Base-by-base conservation (phyloP, 2,113 vertebrate genomes). In the Agapornis roseicollis region DNA sequence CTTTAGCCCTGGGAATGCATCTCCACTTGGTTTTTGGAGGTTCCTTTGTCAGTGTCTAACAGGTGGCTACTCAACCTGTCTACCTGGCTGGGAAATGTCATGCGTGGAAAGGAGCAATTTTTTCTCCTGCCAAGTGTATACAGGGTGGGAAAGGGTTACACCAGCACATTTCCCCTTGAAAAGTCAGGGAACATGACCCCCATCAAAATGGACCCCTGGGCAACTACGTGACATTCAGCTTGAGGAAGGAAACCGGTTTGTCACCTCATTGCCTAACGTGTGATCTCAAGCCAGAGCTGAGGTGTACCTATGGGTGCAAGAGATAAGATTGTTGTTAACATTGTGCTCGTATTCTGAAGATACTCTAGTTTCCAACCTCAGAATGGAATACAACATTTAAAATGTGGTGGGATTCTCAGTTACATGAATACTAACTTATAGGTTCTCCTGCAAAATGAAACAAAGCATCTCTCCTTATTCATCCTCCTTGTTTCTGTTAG, bases 161-260 rank as follows among this genome's bases (percentile, higher is more conserved):
- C 25, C 4, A 9, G 29, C 35, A 86, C 16, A n/a, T 14, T 53
- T 88, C 64, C 81, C 63, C 82, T 69, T 33, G 25, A 47, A 58
- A 93, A 85, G 60, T 25, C n/a, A 58, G 71, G n/a, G 58, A 41
- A 73, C 6, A 18, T 24, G 42, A 4, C 37, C 2, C 1, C 23
- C 68, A 49, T 63, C 58, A 39, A 42, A 79, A 37, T 0, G 0
- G 23, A 35, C 53, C 50, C 60, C 33, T 61, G 25, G 29, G 71
- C 77, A 39, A 39, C 29, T 94, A 68, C 15, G 24, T 94, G 94
- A 90, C 85, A 42, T 74, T 61, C 2, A 1, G 69, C 68, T 55
- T 39, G 90, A 63, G 90, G 61, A 70, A 73, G 68, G 94, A 88
- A 96, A 94, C 94, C 6, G 1, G 88, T 93, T 94, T 90, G 74